Evolutionary conservation across 64 coral and sea anemone genomes (phyloP).

Genomic region (Actinia tenebrosa): DNA sequence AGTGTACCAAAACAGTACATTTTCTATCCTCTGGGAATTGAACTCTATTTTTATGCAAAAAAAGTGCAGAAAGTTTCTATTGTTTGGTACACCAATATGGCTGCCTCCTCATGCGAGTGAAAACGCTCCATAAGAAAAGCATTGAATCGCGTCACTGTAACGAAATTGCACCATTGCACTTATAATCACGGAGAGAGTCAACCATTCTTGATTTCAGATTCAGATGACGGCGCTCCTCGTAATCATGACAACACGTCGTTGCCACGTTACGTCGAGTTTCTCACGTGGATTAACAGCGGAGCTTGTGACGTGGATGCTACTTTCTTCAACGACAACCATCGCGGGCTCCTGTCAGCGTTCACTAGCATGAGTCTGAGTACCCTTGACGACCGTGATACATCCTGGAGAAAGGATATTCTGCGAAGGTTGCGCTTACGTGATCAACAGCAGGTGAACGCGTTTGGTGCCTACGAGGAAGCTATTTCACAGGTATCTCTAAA

Average conservation of each 20-base stretch:
- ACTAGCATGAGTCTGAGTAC: constrained; percentile 68
- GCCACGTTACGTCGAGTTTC: constrained; percentile 68
- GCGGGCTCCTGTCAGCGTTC: constrained; percentile 47
- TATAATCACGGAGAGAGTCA: neutral
- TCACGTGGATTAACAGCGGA: constrained; percentile 76
- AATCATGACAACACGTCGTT: constrained; percentile 9
- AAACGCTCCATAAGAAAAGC: too few species aligned
- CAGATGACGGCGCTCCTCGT: constrained; percentile 4
- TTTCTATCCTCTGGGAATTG: too few species aligned
- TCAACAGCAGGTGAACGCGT: constrained; percentile 41
- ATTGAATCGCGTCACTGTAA: too few species aligned
- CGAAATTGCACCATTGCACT: too few species aligned
- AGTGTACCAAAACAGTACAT: too few species aligned
- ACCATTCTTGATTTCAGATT: constrained; percentile 14
- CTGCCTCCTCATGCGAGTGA: too few species aligned
- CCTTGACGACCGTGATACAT: constrained; percentile 41
- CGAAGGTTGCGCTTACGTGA: constrained; percentile 57
- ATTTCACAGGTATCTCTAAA: constrained; percentile 56
- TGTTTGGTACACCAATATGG: too few species aligned
- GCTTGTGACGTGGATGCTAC: constrained; percentile 74
- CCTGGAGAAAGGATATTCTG: constrained; percentile 75
- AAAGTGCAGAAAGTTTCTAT: too few species aligned
- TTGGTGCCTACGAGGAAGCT: constrained; percentile 68
- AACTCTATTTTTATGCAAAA: too few species aligned
- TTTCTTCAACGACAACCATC: constrained; percentile 61